A percentile compares a stretch with the other conserved stretches of the same genome.
Evolutionary conservation across 64 coral and sea anemone genomes (phyloP).

Genomic region (Orbicella faveolata): DNA sequence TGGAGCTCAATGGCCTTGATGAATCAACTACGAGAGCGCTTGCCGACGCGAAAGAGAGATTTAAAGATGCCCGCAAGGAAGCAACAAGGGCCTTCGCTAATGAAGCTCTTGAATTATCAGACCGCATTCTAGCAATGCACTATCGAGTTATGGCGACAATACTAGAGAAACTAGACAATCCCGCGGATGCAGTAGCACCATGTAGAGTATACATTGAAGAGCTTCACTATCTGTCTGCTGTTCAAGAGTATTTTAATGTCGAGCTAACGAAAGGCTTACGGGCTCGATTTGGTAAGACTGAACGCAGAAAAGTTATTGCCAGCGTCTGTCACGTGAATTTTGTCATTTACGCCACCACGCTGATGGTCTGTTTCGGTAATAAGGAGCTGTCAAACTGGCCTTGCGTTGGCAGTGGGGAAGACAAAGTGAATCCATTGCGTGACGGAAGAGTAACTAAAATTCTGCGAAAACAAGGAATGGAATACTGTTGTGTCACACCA

Average conservation of each 20-base stretch:
- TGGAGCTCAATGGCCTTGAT: not conserved
- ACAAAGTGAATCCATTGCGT: not conserved
- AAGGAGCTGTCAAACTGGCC: constrained; percentile 24
- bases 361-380: not conserved
- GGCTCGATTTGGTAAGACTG: not conserved
- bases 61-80: not conserved
- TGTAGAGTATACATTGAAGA: not conserved
- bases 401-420: not conserved
- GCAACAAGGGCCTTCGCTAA: not conserved
- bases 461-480: not conserved
- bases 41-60: not conserved
- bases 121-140: too few relatives aligned
- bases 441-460: constrained; percentile 19
- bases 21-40: constrained; percentile 1
- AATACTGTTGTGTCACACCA: too few relatives aligned
- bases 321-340: too few relatives aligned
- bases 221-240: constrained; percentile 15
- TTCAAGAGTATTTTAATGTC: constrained; percentile 12
- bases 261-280: not conserved
- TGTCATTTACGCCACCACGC: constrained; percentile 15
- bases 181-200: not conserved
- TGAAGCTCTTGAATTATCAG: too few relatives aligned
- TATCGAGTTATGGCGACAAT: too few relatives aligned
- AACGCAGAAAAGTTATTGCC: constrained; percentile 15
- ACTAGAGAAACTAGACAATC: not conserved